Base-by-base conservation (phyloP, 2,888 invertebrate genomes). In the Horisme vitalbata region DNA sequence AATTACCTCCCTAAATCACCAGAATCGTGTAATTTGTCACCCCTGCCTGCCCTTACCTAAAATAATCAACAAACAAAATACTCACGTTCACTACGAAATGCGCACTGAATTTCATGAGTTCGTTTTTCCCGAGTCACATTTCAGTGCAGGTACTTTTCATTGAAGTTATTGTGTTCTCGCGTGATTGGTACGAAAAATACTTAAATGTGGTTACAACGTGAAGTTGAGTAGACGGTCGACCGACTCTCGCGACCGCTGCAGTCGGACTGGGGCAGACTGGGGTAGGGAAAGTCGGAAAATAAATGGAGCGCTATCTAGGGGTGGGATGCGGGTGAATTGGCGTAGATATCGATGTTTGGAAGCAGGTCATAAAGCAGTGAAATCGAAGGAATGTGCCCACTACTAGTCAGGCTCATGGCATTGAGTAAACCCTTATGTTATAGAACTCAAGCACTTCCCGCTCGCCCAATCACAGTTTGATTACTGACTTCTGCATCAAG, bases 201-300 rank as follows among this genome's bases (percentile, higher is more conserved):
- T 46, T 14, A 13, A 55, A 56, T 57, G 53, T 53, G 33, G 10
- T 44, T 36, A 39, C 14, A 21, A 11, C 2, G 4, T 10, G 13
- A 1, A 4, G 26, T 8, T 9, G 12, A 38, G 24, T 20, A 48
- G 43, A 61, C 75, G 55, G 55, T 60, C 65, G 45, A 28, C 15
- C 58, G 45, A 28, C 15, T 57, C 35, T 43, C 43, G 45, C 61
- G 52, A 61, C 57, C 57, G 72, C 57, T 65, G 66, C 57, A 75
- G 69, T 69, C 72, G 57, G 59, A 84, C 84, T 85, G 74, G 70
- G 57, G n/a, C n/a, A n/a, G 57, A 83, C 82, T 83, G 74, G 63
- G n/a, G n/a, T n/a, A n/a, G n/a, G 72, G 60, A 72, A 75, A 74
- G 64, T 73, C 69, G 68, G 74, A 79, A 83, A 79, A n/a, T n/a